Conservation (phyloP, 2,797 vertebrate species). For the Argya squamiceps region DNA sequence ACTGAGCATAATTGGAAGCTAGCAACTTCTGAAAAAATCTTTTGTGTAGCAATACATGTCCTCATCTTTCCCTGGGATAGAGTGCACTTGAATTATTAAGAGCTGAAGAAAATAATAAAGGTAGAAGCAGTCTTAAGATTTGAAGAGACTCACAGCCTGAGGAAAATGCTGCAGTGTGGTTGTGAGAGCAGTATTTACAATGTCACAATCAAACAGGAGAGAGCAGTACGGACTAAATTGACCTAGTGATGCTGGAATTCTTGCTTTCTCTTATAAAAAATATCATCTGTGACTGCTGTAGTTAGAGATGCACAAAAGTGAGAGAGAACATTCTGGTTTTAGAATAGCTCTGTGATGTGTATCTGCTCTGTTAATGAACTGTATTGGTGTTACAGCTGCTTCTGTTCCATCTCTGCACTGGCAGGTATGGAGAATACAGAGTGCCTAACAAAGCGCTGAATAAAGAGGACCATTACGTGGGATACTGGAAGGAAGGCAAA, state of each 20-base stretch:
- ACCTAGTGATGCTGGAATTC: not conserved
- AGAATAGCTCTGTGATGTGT: not conserved
- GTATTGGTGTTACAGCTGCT: not conserved
- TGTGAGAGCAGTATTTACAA: not conserved
- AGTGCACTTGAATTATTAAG: not conserved
- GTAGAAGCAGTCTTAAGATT: not conserved
- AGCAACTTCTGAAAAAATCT: not conserved
- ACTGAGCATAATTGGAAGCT: not conserved
- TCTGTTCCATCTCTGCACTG: not conserved
- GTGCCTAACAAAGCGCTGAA: slow-evolving; percentile 85
- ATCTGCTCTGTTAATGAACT: not conserved
- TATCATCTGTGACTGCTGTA: not conserved
- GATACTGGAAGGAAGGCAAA: slow-evolving; percentile 94
- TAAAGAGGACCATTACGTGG: slow-evolving; percentile 90
- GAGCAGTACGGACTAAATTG: not conserved
- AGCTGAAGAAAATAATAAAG: not conserved
- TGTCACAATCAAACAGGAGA: not conserved
- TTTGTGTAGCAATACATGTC: not conserved
- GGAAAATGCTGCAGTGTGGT: not conserved
- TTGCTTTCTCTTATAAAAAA: not conserved
- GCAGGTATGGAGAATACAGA: slow-evolving; percentile 89
- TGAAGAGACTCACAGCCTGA: not conserved
- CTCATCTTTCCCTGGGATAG: not conserved
- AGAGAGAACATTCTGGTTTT: not conserved
- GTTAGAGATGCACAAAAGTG: not conserved